Base-by-base conservation (phyloP, 2,888 invertebrate species). In the Dascillus cervinus region DNA sequence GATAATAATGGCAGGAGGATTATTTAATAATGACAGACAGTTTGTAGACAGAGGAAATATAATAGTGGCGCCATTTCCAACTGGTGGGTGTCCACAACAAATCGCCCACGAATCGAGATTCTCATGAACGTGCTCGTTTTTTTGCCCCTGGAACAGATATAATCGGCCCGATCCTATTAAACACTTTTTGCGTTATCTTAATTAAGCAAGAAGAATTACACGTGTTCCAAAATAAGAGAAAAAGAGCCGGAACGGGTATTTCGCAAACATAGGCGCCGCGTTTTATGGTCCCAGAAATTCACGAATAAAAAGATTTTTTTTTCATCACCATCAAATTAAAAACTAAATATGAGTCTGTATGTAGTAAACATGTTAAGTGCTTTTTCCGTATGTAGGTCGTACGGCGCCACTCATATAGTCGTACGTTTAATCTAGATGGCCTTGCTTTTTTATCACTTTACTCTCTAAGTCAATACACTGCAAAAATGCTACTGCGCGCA, bases 381-480 rank as follows among this genome's bases (percentile, higher is more conserved):
- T 39, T 44, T 43, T 43, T 44, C 37, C 37, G 31, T 41, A 47
- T 42, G 42, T 47, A 47, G 47, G 47, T 47, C 47, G 47, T 29
- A 32, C 32, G 47, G 45, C 47, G 45, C 47, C 47, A 39, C 31
- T 27, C 11, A 20, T 28, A 28, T 19, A 29, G 28, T 32, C 34
- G 25, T 34, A 29, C 27, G 29, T 32, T 28, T 29, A 44, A 46
- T 46, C 39, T 50, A 37, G 46, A 48, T 36, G 44, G 43, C 47
- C 44, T 47, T 46, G 44, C 41, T 40, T 44, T 41, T 48, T 47
- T 42, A 32, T 32, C 36, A 26, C 33, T 26, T 25, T 34, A 39
- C 34, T 42, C 36, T 39, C 42, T 47, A 47, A 49, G 50, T 49
- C 49, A 46, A 46, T 47, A 48, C 36, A 48, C 46, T 46, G 47